Conservation (phyloP, 2,888 invertebrate species). For the Acleris sparsana region DNA sequence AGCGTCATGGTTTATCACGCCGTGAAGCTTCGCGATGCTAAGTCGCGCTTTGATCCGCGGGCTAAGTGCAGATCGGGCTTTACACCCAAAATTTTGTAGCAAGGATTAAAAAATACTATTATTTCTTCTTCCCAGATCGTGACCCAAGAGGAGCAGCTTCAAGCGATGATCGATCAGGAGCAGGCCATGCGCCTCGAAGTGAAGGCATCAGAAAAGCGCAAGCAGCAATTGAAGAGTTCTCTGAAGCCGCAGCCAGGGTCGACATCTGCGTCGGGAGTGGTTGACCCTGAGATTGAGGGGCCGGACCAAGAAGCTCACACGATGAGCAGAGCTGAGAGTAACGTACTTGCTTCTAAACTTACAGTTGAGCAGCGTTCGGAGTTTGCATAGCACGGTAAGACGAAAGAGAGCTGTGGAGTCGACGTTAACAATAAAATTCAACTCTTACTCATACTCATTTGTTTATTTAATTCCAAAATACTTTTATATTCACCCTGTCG, state of each 20-base stretch:
- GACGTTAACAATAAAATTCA: no score
- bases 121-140: constrained; percentile 52
- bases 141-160: constrained; percentile 62
- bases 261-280: constrained; percentile 59
- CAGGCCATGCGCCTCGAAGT: constrained; percentile 79
- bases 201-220: constrained; percentile 83
- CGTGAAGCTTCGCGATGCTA: no score
- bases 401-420: no score
- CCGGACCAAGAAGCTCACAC: constrained; percentile 80
- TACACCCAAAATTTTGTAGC: no score
- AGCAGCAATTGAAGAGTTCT: constrained; percentile 74
- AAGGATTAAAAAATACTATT: no score
- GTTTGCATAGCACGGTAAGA: no score
- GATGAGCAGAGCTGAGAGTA: constrained; percentile 68
- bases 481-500: no score
- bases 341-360: constrained; percentile 32
- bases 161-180: constrained; percentile 79
- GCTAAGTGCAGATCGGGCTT: no score
- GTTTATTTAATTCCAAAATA: no score
- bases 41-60: no score
- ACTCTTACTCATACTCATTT: no score
- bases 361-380: background rate
- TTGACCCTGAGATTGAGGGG: constrained; percentile 76
- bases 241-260: constrained; percentile 70
- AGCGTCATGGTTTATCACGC: no score